Evolutionary conservation across 1,140 invertebrate species (phyloP), one percentile per base, ranked within the genome.

Genomic region (Cydia pomonella): DNA sequence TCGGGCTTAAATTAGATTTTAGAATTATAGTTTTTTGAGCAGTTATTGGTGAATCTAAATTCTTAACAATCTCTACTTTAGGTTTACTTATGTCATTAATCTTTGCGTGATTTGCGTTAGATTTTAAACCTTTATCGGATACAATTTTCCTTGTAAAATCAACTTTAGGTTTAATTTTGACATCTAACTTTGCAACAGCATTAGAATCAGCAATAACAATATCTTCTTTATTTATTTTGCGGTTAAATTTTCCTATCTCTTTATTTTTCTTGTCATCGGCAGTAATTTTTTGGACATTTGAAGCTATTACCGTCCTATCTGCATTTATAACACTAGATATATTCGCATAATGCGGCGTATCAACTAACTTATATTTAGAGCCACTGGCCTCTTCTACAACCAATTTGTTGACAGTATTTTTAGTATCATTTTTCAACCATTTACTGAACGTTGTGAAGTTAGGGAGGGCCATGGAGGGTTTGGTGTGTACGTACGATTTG

Each of bases 401-500:
- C 47, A 50, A n/a, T 2, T 50, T 50, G n/a, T 50, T 44, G 2
- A 44, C 41, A 7, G 41, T 16, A 12, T 44, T 44, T 44, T 44
- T 44, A 33, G 29, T 6, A 13, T 44, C 41, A 44, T 4, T 9
- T 44, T 44, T 44, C 3, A 44, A 2, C 41, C 3, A 44, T 44
- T 44, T 44, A 33, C 6, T 33, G 6, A 6, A 33, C 2, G 12
- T 53, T 13, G 41, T 59, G 53, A 59, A 59, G 18, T 59, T 23
- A 12, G 53, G 53, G 1, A 59, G 21, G 3, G 47, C 5, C 47
- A 59, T 64, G 75, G 50, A 76, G 79, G 23, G 79, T 44, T 47
- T 21, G 59, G 76, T 88, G 85, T 87, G 89, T 96, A 97, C 96
- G 94, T 96, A 97, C 93, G 88, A 94, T 94, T 95, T 94, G 75